Base-by-base conservation (phyloP, 2,797 vertebrate species). In the Lacerta agilis region DNA sequence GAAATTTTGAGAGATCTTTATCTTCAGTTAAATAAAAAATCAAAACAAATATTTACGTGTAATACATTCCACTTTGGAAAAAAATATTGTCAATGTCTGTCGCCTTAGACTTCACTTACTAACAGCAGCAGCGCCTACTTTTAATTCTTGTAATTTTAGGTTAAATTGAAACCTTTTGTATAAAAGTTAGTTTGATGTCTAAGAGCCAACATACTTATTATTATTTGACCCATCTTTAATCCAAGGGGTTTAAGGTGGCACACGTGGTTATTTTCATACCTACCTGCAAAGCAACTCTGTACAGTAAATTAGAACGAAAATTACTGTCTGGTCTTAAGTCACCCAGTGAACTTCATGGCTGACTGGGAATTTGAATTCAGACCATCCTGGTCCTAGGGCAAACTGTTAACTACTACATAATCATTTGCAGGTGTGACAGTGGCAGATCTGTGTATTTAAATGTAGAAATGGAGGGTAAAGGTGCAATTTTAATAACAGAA, bases 31-130 rank as follows among this genome's bases (percentile, higher is more conserved):
- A 95, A 91, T 95, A 94, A 92, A 66, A 82, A 80, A 90, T 93
- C 77, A 91, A 95, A 95, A 92, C 90, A 93, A 95, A 89, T 87
- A 91, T 91, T 81, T 94, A 92, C 89, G 94, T 95, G 92, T 94
- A 93, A 93, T 90, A 90, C 86, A 94, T 79, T 23, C 9, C 79
- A 90, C 87, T 87, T 6, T 90, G 88, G 94, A 55, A 55, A 49
- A 55, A 55, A 55, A 15, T 15, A 55, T 15, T 55, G 13, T 15
- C 49, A 55, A 15, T 94, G 90, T 95, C 91, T 91, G 90, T 92
- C 84, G 94, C 94, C 93, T 92, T 93, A 94, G 95, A 94, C 92
- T 94, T 92, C 73, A 88, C 91, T 95, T 94, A 92, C 91, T 93
- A 94, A 92, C 94, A 91, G 93, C 92, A 94, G 89, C 89, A 90